These are phyloP conservation scores for Lapara coniferarum DNA, from an alignment of 2,888 invertebrate species.

Conservation along the genomic window DNA sequence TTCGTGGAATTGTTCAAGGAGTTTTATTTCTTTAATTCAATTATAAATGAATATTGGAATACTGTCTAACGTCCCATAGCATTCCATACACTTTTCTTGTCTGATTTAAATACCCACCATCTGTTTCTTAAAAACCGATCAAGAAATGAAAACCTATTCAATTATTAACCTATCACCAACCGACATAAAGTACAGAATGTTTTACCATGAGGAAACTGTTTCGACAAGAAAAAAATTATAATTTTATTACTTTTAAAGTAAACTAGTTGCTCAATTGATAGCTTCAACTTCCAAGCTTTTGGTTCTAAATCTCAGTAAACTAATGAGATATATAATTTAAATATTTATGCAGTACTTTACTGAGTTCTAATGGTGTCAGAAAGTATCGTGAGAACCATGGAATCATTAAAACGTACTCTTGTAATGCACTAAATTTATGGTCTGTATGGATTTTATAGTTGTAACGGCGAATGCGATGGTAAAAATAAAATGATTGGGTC, in stretches of 20 bases:
- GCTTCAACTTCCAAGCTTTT: background rate
- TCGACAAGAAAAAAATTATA: background rate
- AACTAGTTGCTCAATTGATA: conserved; percentile 15
- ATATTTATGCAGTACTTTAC: conserved; percentile 24
- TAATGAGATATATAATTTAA: conserved; percentile 24
- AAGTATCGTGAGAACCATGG: conserved; percentile 17
- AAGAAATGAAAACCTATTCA: background rate
- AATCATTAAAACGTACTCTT: conserved; percentile 9
- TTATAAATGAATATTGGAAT: background rate
- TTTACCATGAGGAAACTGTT: background rate
- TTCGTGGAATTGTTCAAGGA: background rate
- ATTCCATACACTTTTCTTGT: too few relatives aligned
- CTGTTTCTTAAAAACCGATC: background rate
- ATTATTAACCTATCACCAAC: background rate
- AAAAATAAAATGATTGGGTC: conserved; percentile 2
- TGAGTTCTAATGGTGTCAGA: conserved; percentile 15
- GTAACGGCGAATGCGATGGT: conserved; percentile 5
- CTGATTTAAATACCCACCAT: too few relatives aligned
- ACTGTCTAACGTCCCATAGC: background rate
- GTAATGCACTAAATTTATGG: conserved; percentile 22
- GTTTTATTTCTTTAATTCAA: too few relatives aligned
- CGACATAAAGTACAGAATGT: background rate
- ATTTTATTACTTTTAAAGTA: conserved; percentile 11
- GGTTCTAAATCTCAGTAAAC: conserved; percentile 11
- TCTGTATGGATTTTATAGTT: background rate